Conservation (phyloP, 2,797 vertebrate genomes). For the Furcifer pardalis region DNA sequence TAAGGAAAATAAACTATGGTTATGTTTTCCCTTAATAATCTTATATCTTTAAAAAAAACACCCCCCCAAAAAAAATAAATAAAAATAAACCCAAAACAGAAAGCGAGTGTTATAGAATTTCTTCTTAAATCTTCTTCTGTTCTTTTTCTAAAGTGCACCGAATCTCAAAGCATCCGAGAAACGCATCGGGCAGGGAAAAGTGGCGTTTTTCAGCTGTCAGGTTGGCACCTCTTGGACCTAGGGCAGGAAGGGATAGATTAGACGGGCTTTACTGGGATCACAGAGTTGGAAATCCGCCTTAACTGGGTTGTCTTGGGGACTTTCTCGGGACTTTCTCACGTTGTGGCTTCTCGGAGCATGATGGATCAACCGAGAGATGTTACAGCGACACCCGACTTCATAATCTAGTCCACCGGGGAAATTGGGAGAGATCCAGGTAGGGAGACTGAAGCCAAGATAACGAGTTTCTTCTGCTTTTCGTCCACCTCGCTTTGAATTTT, state of each 20-base stretch:
- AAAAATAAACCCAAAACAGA: conserved; percentile 68
- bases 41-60: too few species aligned
- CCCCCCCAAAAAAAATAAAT: conserved; percentile 41
- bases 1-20: conserved; percentile 80
- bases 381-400: too few species aligned
- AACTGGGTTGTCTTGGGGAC: too few species aligned
- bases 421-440: background rate
- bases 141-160: conserved; percentile 47
- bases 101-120: conserved; percentile 74
- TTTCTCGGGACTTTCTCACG: too few species aligned
- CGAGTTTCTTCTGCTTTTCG: conserved; percentile 47
- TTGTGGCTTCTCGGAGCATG: background rate
- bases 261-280: background rate
- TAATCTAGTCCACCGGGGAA: too few species aligned
- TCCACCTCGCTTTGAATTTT: background rate
- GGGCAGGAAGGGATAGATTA: background rate
- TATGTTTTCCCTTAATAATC: conserved; percentile 76
- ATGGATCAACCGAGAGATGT: too few species aligned
- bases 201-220: too few species aligned
- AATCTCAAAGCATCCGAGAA: conserved; percentile 52
- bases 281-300: too few species aligned
- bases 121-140: background rate
- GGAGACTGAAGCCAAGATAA: conserved; percentile 35
- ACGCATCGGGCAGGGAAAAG: conserved; percentile 2
- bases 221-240: background rate